Percentiles rank a stretch among this genome's conserved stretches.
Conservation (phyloP, 2,113 vertebrate species). For the Nerophis lumbriciformis region DNA sequence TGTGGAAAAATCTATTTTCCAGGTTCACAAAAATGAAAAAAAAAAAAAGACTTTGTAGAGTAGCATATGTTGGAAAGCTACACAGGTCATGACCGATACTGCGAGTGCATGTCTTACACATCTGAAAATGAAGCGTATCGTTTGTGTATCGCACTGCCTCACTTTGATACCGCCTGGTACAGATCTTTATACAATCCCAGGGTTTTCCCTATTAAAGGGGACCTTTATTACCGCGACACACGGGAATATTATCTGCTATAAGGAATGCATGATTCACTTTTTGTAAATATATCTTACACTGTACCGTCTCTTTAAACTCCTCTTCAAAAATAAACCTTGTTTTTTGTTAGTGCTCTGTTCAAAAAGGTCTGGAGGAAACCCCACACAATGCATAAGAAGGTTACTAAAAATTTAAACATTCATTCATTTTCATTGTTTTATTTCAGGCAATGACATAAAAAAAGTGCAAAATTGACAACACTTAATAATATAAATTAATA, state of each 20-base stretch:
- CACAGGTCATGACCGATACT: not conserved
- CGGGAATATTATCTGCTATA: not conserved
- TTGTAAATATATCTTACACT: not conserved
- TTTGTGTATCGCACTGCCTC: conserved; percentile 1
- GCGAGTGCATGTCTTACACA: not conserved
- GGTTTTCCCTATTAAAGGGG: not conserved
- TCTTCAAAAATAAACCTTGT: no score
- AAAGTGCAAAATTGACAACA: no score
- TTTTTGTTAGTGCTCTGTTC: no score
- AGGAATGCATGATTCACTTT: not conserved
- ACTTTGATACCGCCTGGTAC: conserved; percentile 1
- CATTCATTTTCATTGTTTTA: no score
- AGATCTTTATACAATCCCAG: conserved; percentile 1
- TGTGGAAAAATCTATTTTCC: not conserved
- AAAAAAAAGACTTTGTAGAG: not conserved
- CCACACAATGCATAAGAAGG: no score
- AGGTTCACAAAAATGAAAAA: not conserved
- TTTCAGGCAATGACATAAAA: no score
- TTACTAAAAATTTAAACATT: no score
- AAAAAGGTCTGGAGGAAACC: no score
- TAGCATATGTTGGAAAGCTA: not conserved
- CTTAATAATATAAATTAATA: no score
- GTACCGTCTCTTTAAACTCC: no score
- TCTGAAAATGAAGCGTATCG: not conserved
- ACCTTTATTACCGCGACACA: not conserved